Evolutionary conservation across 2,113 vertebrate species (phyloP), one percentile per base, ranked within the genome.

Genomic region (Gnathonemus longibarbis): DNA sequence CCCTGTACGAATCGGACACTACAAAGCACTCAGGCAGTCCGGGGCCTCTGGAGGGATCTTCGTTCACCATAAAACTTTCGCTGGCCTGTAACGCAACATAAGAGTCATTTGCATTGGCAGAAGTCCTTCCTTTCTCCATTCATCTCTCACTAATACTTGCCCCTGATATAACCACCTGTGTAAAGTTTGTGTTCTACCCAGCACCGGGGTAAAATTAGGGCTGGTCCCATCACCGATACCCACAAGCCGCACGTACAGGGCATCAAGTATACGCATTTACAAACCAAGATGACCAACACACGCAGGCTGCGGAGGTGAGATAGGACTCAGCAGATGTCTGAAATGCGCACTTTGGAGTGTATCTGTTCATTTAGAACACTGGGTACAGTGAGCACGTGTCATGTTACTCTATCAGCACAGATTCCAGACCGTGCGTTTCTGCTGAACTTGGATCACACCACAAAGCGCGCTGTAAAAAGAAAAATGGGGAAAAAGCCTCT

Each of bases 21-120:
- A 96, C 95, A 94, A 96, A 96, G 93, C 95, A 96, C 92, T 96
- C 96, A 83, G 96, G 95, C 95, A 96, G 95, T 90, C 95, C 96
- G 35, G 94, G 95, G 90, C 94, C 95, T 95, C 95, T 92, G 84
- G 94, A 91, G 88, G 95, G 94, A 93, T 96, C 96, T 93, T 96
- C 95, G 93, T 96, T 96, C 91, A 96, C 95, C 95, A 96, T 94
- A 94, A 96, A 96, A 86, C 95, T 94, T 94, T 96, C 96, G 88
- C 95, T 96, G 93, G 95, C 95, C 96, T 96, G 91, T 85, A 94
- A 88, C n/a, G 87, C 42, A 91, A 92, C 74, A 85, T 89, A 89
- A 91, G 77, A 93, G 53, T 91, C 50, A 62, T 56, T 84, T 24
- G 13, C 13, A 84, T 11, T 19, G 19, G 21, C n/a, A 88, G 4